These are phyloP conservation scores for Parnassius mnemosyne DNA, from an alignment of 2,888 invertebrate species.

Conservation along the genomic window DNA sequence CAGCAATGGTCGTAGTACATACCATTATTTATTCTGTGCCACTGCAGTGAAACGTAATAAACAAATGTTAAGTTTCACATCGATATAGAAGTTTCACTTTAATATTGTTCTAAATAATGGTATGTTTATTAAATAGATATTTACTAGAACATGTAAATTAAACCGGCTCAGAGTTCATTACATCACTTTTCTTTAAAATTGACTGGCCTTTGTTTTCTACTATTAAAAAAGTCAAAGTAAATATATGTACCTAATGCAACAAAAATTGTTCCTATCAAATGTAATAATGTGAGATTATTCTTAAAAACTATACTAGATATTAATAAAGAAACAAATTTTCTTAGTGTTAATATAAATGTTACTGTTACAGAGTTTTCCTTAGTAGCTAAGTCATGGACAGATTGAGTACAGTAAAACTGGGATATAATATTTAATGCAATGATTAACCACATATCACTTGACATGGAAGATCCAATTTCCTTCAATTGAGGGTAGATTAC, in stretches of 20 bases:
- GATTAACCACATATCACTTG: slow-evolving; percentile 51
- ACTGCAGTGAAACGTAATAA: no score
- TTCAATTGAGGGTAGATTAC: slow-evolving; percentile 53
- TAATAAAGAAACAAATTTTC: slow-evolving; percentile 65
- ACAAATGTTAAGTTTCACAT: no score
- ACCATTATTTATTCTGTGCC: no score
- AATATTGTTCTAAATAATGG: not conserved
- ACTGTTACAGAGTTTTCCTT: slow-evolving; percentile 67
- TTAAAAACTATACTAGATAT: slow-evolving; percentile 69
- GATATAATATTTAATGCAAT: slow-evolving; percentile 55
- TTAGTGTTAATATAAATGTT: slow-evolving; percentile 66
- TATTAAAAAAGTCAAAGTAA: slow-evolving; percentile 65
- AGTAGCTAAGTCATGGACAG: slow-evolving; percentile 65
- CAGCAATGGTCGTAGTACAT: no score
- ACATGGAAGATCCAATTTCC: slow-evolving; percentile 40
- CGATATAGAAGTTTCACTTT: no score
- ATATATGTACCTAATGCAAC: slow-evolving; percentile 65
- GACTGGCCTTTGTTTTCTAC: slow-evolving; percentile 54
- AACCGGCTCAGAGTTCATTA: slow-evolving; percentile 2
- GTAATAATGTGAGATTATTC: slow-evolving; percentile 62
- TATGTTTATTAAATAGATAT: not conserved
- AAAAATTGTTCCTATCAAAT: slow-evolving; percentile 57
- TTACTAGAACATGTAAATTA: not conserved
- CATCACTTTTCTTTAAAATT: slow-evolving; percentile 44
- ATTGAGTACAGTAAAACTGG: slow-evolving; percentile 65